Conservation (phyloP, 2,888 invertebrate genomes). For the Aromia moschata region DNA sequence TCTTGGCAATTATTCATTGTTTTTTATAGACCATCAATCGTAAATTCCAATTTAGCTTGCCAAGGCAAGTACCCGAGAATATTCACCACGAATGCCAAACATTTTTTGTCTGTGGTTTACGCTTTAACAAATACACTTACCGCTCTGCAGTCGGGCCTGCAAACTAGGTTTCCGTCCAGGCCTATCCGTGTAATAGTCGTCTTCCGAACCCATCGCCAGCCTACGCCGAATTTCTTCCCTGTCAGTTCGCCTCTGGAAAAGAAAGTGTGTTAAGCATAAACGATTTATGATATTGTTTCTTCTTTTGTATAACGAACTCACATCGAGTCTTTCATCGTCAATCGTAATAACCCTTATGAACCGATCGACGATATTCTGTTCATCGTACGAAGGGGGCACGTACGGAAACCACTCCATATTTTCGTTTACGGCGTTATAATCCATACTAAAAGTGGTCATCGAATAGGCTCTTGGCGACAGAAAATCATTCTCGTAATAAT, state of each 20-base stretch:
- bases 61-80: too few relatives aligned
- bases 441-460: conserved; percentile 61
- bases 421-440: conserved; percentile 67
- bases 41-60: too few relatives aligned
- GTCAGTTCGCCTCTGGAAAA: conserved; percentile 86
- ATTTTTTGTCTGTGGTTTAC: background rate
- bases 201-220: conserved; percentile 87
- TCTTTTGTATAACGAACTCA: too few relatives aligned
- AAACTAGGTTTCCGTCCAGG: conserved; percentile 86
- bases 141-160: conserved; percentile 86
- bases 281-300: too few relatives aligned
- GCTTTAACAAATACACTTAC: conserved; percentile 68
- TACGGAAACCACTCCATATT: conserved; percentile 63
- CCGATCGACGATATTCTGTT: conserved; percentile 67
- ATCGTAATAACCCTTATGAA: conserved; percentile 67
- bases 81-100: too few relatives aligned
- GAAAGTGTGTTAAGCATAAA: too few relatives aligned
- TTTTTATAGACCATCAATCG: too few relatives aligned
- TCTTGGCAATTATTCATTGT: too few relatives aligned
- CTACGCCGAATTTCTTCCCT: conserved; percentile 90
- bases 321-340: conserved; percentile 60
- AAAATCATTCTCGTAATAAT: conserved; percentile 61
- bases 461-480: conserved; percentile 69
- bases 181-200: conserved; percentile 74
- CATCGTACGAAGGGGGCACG: conserved; percentile 62